Conservation (phyloP, 1,140 invertebrate species). For the Trigoniulus corallinus region DNA sequence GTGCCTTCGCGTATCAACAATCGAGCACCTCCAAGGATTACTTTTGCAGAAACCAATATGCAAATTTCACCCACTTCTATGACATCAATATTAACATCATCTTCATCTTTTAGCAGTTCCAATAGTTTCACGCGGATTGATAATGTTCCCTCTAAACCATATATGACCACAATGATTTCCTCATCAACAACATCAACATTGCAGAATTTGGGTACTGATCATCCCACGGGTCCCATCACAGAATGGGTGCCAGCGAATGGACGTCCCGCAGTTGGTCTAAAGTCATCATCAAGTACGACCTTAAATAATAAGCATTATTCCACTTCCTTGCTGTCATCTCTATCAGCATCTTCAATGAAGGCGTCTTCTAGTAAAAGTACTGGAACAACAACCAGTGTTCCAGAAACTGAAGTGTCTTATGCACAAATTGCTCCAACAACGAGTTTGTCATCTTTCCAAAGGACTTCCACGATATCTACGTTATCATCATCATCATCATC, state of each 20-base stretch:
- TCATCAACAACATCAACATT: neutral
- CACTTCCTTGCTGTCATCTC: neutral
- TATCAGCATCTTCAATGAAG: neutral
- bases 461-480: neutral
- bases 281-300: neutral
- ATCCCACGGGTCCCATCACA: constrained; percentile 5
- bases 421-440: too few relatives aligned
- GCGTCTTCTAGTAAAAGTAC: too few relatives aligned
- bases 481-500: neutral
- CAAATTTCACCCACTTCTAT: neutral
- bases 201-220: neutral
- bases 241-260: constrained; percentile 3
- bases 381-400: too few relatives aligned
- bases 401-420: too few relatives aligned
- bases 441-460: too few relatives aligned
- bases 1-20: constrained; percentile 58
- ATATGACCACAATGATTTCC: neutral
- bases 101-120: neutral
- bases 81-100: neutral
- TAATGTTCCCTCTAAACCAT: neutral
- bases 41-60: neutral
- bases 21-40: constrained; percentile 41
- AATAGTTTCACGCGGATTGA: neutral
- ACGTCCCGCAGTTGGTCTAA: neutral
- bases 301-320: neutral